Evolutionary conservation across 1,140 invertebrate genomes (phyloP), one percentile per base, ranked within the genome.

Genomic region (Homarus americanus): DNA sequence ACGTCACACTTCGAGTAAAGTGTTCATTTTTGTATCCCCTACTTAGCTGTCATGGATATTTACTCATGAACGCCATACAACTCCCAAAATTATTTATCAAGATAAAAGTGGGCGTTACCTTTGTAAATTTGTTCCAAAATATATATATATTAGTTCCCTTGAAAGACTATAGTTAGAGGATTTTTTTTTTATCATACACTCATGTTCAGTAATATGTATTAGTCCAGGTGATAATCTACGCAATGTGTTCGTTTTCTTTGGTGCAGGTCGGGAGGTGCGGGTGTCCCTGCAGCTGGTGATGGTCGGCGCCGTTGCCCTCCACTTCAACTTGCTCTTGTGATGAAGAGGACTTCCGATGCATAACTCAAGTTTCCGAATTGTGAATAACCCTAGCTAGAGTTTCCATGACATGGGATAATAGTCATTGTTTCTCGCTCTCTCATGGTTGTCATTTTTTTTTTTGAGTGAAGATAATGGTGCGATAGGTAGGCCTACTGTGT

Each of bases 291-390:
- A 20, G 41, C 69, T 85, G 40, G n/a, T 85, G 44, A 44, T 34
- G n/a, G 10, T 75, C 28, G 72, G 32, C 40, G 1, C 32, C 10
- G n/a, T 9, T 1, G 36, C 10, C 12, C 83, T 58, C 32, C 63
- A 28, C 36, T 40, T 75, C 72, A 24, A 49, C 24, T 34, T 75
- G 24, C 41, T 85, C 40, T 85, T 85, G 83, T 85, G 83, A 85
- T 85, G 83, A 75, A 85, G 28, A 85, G 69, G 83, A 75, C 34
- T 0, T 34, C 28, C 20, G 38, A 53, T 63, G 24, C 58, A 15
- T 72, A 72, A 41, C 63, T 73, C 66, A 4, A 20, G 4, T 73
- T n/a, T 28, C 82, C 82, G 38, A 69, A 69, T 84, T 49, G 63
- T 84, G 63, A 41, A 72, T 73, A 69, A 72, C 66, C 38, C 32